Evolutionary conservation across 2,113 vertebrate genomes (phyloP).

Genomic region (Cyanoramphus novaezelandiae): DNA sequence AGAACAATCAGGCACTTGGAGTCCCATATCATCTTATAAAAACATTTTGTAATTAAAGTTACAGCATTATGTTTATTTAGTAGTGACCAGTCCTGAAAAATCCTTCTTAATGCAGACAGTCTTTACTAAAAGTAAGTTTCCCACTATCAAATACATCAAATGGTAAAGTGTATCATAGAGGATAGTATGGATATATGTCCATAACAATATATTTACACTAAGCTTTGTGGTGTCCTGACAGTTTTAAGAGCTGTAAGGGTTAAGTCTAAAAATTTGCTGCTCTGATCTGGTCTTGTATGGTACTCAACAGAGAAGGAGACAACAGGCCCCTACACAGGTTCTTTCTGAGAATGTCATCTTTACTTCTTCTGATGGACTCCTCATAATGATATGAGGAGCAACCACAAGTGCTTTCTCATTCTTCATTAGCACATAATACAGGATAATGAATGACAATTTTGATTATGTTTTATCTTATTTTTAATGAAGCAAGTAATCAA

Average conservation of each 20-base stretch:
- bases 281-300: neutral
- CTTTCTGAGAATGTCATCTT: neutral
- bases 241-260: neutral
- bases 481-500: neutral
- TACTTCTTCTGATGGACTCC: neutral
- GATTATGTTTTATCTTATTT: neutral
- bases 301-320: neutral
- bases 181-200: neutral
- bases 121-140: neutral
- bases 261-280: neutral
- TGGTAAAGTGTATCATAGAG: neutral
- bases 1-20: neutral
- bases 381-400: neutral
- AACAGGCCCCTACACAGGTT: neutral
- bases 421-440: neutral
- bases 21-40: neutral
- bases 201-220: neutral
- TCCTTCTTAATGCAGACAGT: neutral
- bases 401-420: neutral
- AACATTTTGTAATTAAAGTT: neutral
- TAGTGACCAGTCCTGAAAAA: neutral
- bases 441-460: neutral
- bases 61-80: neutral
- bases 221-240: neutral
- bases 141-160: neutral